Base-by-base conservation (phyloP, 2,797 vertebrate genomes). In the Halcyon smyrnensis region DNA sequence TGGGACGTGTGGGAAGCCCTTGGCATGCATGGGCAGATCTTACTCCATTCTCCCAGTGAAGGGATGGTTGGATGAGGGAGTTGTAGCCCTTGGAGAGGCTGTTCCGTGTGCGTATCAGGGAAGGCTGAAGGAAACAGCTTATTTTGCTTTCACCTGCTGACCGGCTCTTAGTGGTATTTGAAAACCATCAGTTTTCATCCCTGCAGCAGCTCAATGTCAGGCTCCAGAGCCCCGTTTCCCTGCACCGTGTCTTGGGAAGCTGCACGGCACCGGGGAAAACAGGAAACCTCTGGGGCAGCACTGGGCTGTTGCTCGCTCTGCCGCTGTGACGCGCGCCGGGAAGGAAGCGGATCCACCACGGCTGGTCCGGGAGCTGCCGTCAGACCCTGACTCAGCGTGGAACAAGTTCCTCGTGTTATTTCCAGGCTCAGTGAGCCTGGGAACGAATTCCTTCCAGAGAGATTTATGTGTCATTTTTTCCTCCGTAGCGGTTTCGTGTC, bases 381-480 rank as follows among this genome's bases (percentile, higher is more conserved):
- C 87, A 24, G 78, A 53, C 32, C 84, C 95, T 95, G 96, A 94
- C 84, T 97, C 97, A 90, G 93, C 93, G 50, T 65, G 84, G 86
- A 78, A 92, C n/a, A 4, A 89, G 89, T 94, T 93, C 89, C 92
- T 90, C 50, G 24, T 71, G 95, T 89, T 71, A 84, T 51, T 95
- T 95, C 90, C 94, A 96, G 95, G n/a, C 80, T 64, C 14, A 0
- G 34, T 3, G 15, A 93, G 74, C 83, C 85, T 57, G 95, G 87
- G 95, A 93, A 89, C 88, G 63, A 69, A 23, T 70, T 30, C 67
- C 21, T 95, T 4, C 30, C 3, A 0, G 90, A 30, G 46, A 87
- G 37, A 57, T 75, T 81, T 1, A 69, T 8, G 56, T 10, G 56
- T 32, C 4, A 87, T 1, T n/a, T n/a, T 59, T 53, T 50, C 63